Base-by-base conservation (phyloP, 2,797 vertebrate species). In the Kryptopterus vitreolus region DNA sequence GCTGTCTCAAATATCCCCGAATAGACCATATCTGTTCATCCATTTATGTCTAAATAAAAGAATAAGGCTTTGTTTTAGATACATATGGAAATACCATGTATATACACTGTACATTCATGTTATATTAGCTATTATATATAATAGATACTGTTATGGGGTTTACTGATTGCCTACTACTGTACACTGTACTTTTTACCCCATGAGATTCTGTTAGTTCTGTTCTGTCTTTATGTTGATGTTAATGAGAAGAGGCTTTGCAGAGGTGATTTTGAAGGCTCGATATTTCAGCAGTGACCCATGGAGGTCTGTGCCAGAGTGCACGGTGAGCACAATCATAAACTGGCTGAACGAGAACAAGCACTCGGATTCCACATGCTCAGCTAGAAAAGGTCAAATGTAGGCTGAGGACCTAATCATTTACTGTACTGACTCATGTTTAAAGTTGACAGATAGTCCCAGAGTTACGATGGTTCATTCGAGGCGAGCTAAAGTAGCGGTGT, bases 231-330 rank as follows among this genome's bases (percentile, higher is more conserved):
- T 58, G 63, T 61, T 81, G 79, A 78, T 75, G 81, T 81, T 81
- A 75, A 84, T 26, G 76, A 65, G 61, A 82, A 82, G 75, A 58
- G 2, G 12, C 75, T 46, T 66, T 53, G 50, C 50, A 79, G 55
- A 79, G 53, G 18, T 24, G 50, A 55, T 59, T 78, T 52, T 33
- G 50, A 57, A 29, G 70, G 16, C 26, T 65, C 15, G 50, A 83
- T 83, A 83, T 83, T 79, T 81, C 48, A 77, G 59, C 65, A 72
- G 24, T 79, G 66, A 82, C 70, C 82, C 22, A 46, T 61, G 24
- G 46, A 18, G 69, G 46, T 61, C 65, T 62, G 52, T 18, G n/a
- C 35, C 55, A 48, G 76, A 31, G 65, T 65, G 53, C 35, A 50
- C 24, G 22, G 68, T 29, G 48, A 46, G 24, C 22, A 62, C 31